phyloP scores from a whole-genome alignment of 2,113 vertebrate genomes.

The Oryzias melastigma region DNA sequence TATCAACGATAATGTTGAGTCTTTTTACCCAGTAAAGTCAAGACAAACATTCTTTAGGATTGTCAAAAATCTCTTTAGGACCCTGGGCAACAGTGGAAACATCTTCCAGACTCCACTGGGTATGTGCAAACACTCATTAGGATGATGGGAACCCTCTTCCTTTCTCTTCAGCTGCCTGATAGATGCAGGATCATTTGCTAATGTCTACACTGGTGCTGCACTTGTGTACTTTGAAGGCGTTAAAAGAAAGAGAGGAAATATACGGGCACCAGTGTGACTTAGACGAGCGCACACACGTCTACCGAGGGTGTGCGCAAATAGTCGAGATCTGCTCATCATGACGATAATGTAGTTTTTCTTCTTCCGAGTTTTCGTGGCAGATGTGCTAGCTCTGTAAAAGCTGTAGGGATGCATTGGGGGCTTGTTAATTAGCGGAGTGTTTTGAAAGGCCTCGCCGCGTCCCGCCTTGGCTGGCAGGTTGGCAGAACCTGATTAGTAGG shows the following conservation, averaged over 20 bases:
- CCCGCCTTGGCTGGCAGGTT: constrained; percentile 77
- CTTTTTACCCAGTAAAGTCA: not conserved
- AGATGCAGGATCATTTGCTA: constrained; percentile 50
- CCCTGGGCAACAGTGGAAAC: constrained; percentile 54
- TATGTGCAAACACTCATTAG: constrained; percentile 72
- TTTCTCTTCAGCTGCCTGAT: constrained; percentile 55
- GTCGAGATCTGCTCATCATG: constrained; percentile 60
- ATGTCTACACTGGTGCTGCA: constrained; percentile 57
- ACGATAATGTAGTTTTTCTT: constrained; percentile 69
- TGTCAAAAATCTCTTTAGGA: constrained; percentile 50
- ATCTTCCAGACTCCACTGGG: constrained; percentile 58
- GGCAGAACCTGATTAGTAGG: constrained; percentile 79
- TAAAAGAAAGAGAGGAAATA: constrained; percentile 43
- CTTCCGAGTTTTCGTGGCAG: constrained; percentile 63
- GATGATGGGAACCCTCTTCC: constrained; percentile 54
- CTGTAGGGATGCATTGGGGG: constrained; percentile 61
- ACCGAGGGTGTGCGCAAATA: constrained; percentile 52
- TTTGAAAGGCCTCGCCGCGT: constrained; percentile 67
- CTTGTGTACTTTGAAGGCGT: constrained; percentile 35
- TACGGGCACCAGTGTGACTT: constrained; percentile 40
- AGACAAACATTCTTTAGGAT: constrained; percentile 30
- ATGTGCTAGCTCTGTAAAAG: constrained; percentile 65
- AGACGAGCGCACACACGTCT: constrained; percentile 54
- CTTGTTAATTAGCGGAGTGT: constrained; percentile 75
- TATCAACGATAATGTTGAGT: too few relatives aligned